A percentile compares a stretch with the other conserved stretches of the same genome.
phyloP scores from a whole-genome alignment of 2,797 vertebrate genomes.

The Chloroceryle inda region DNA sequence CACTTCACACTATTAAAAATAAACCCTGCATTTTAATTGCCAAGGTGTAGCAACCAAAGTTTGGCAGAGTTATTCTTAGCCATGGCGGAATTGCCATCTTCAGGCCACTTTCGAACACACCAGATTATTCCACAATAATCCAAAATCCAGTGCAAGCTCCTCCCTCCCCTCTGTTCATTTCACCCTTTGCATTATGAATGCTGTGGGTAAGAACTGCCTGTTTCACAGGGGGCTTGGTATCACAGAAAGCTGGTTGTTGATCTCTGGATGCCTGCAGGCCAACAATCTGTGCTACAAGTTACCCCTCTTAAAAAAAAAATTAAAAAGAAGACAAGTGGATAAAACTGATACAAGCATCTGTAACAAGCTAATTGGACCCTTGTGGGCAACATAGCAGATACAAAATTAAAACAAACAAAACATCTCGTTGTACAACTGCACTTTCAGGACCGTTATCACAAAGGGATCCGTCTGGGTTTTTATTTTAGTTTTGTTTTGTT shows the following conservation, averaged over 20 bases:
- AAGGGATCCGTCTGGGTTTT: constrained; percentile 50
- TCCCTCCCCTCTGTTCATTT: neutral
- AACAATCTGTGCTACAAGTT: constrained; percentile 86
- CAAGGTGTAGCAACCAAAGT: neutral
- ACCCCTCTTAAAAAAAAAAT: constrained; percentile 39
- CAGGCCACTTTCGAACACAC: constrained; percentile 3
- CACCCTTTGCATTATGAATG: constrained; percentile 65
- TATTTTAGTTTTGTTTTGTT: constrained; percentile 49
- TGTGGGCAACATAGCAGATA: constrained; percentile 88
- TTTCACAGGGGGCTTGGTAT: constrained; percentile 74
- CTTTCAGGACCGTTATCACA: constrained; percentile 85
- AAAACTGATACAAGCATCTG: constrained; percentile 88
- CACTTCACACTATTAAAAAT: neutral
- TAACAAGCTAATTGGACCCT: constrained; percentile 93
- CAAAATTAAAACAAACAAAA: constrained; percentile 93
- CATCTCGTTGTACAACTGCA: constrained; percentile 81
- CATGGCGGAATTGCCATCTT: constrained; percentile 43
- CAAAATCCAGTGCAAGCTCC: constrained; percentile 12
- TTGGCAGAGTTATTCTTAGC: neutral
- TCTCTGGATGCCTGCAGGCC: constrained; percentile 84
- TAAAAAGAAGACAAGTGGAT: constrained; percentile 61
- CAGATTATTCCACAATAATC: neutral
- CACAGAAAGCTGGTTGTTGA: constrained; percentile 80
- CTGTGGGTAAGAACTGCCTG: constrained; percentile 48
- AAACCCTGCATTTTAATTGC: neutral